Evolutionary conservation across 2,113 vertebrate genomes (phyloP).

Genomic region (Podilymbus podiceps): DNA sequence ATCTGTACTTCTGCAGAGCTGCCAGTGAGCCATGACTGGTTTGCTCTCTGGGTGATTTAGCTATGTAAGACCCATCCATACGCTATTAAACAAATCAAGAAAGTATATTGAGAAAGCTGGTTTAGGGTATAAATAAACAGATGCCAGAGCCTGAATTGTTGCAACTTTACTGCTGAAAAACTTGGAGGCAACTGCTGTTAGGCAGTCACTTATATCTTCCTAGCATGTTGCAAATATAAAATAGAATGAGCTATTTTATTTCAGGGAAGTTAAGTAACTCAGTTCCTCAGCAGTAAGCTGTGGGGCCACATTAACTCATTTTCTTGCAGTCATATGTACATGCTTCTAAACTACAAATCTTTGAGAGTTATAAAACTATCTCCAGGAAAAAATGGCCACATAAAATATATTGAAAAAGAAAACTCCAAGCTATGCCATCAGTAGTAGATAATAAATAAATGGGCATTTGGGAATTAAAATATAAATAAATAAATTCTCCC

Average conservation of each 20-base stretch:
- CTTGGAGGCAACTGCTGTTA: background rate
- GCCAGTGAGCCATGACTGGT: background rate
- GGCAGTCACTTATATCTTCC: background rate
- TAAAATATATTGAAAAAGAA: background rate
- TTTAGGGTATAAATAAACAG: background rate
- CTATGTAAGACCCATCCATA: background rate
- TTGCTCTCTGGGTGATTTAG: background rate
- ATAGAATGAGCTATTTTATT: slow-evolving; percentile 20
- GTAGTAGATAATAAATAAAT: background rate
- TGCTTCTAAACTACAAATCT: background rate
- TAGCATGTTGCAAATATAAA: slow-evolving; percentile 18
- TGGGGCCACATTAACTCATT: background rate
- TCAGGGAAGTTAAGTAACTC: background rate
- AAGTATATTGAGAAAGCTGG: background rate
- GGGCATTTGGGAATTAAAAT: background rate
- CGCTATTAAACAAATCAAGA: background rate
- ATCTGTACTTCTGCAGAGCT: background rate
- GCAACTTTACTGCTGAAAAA: background rate
- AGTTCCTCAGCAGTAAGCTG: background rate
- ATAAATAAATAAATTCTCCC: background rate
- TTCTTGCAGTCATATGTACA: background rate
- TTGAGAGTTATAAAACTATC: background rate
- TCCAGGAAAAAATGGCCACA: background rate
- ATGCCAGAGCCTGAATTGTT: background rate
- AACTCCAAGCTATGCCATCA: background rate